Conservation (phyloP, 2,113 vertebrate species). For the Pseudopipra pipra region DNA sequence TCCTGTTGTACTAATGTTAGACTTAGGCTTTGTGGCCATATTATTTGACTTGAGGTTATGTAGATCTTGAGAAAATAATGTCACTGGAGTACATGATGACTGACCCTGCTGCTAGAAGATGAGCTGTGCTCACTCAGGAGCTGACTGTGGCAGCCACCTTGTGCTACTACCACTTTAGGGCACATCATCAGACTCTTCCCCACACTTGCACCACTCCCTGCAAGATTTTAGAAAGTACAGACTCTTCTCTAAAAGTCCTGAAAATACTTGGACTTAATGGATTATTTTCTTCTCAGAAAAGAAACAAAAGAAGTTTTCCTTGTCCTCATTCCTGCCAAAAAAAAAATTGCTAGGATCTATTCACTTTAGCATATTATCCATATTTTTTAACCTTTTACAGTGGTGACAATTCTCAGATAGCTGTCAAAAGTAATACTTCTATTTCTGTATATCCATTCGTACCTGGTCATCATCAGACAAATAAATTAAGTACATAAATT, state of each 20-base stretch:
- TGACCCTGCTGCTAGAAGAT: background rate
- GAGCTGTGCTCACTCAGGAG: rapidly evolving
- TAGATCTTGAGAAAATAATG: background rate
- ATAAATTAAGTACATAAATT: background rate
- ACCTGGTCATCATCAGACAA: background rate
- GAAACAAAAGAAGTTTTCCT: background rate
- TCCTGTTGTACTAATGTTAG: background rate
- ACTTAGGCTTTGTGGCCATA: background rate
- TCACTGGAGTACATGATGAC: background rate
- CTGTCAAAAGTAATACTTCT: background rate
- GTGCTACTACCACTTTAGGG: background rate
- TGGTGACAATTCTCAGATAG: background rate
- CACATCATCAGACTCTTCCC: background rate
- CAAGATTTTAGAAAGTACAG: background rate
- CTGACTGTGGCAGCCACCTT: background rate
- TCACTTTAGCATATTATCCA: background rate
- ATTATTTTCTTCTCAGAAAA: background rate
- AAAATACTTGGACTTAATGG: background rate
- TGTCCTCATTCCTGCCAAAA: background rate
- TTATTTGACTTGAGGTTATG: background rate
- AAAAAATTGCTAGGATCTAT: background rate
- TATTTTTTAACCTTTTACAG: background rate
- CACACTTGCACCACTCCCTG: background rate
- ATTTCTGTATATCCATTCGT: background rate
- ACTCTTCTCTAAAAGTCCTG: background rate